Evolutionary conservation across 2,113 vertebrate species (phyloP), one percentile per base, ranked within the genome.

Genomic region (Rhea pennata): DNA sequence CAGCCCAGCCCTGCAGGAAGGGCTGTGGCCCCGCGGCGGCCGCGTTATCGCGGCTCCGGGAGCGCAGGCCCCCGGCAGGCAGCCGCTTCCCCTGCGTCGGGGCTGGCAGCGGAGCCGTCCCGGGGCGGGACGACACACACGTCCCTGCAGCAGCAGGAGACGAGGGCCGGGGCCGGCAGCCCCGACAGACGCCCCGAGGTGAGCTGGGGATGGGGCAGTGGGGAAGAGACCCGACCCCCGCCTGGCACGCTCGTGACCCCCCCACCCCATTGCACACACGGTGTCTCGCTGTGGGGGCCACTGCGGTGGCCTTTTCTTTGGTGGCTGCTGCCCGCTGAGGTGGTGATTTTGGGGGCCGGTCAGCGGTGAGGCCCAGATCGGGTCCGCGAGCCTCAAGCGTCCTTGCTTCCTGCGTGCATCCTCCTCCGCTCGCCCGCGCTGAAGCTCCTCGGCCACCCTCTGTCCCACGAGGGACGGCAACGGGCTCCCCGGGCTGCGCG

Each of bases 1-100:
- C 79, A 12, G 71, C 48, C 33, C 13, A 40, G 71, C 71, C 24
- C 48, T 9, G 33, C 93, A 91, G 96, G 95, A 97, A 94, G 93
- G 75, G 94, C 95, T 12, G 44, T 8, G 85, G 76, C 82, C 61
- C 67, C 16, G 15, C 62, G 2, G 59, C 72, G 5, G 33, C 75
- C 58, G 6, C 6, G 12, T 64, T 53, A 73, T 42, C 61, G 40
- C 58, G n/a, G 22, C 36, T 14, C 77, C 82, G 6, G n/a, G 44
- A 22, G 36, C 4, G 51, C 22, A 15, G 2, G 21, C 66, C 51
- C 74, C 40, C 23, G 26, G 16, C 26, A 0, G 31, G 23, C 1
- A 20, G 36, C 33, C 0, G 4, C 26, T 79, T 93, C 95, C 94
- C 88, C 40, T 71, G 27, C 54, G 48, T 23, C 12, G 50, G 36